Percentiles rank a stretch among this genome's conserved stretches.
Evolutionary conservation across 2,113 vertebrate species (phyloP).

Genomic region (Melanerpes formicivorus): DNA sequence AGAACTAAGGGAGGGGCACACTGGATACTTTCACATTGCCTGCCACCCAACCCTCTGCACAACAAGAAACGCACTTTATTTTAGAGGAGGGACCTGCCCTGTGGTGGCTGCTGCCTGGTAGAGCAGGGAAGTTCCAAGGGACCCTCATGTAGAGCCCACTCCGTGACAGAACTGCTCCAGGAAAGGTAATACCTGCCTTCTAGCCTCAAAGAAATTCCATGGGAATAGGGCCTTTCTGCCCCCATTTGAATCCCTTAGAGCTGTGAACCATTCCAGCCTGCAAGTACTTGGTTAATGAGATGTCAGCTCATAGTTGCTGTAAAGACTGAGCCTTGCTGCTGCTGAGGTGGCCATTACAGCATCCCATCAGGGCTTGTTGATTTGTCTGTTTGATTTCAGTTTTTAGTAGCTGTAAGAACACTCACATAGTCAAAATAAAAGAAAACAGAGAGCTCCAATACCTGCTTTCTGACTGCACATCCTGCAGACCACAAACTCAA

Average conservation of each 20-base stretch:
- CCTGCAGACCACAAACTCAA: not conserved
- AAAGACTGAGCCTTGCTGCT: fast-evolving
- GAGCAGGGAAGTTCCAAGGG: not conserved
- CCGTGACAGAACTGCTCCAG: not conserved
- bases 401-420: not conserved
- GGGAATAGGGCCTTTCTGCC: not conserved
- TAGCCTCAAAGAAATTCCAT: not conserved
- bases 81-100: not conserved
- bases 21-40: fast-evolving
- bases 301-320: not conserved
- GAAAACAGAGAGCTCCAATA: not conserved
- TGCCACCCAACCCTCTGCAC: not conserved
- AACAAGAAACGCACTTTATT: not conserved
- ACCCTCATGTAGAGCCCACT: not conserved
- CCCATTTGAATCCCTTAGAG: not conserved
- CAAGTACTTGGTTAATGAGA: not conserved
- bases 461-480: not conserved
- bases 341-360: not conserved
- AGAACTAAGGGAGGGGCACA: not conserved
- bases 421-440: not conserved
- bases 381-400: not conserved
- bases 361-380: not conserved
- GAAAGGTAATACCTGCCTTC: not conserved
- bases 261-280: not conserved
- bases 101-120: not conserved